Percentiles rank a stretch among this genome's conserved stretches.
phyloP scores from a whole-genome alignment of 2,113 vertebrate genomes.

The Pollachius pollachius region DNA sequence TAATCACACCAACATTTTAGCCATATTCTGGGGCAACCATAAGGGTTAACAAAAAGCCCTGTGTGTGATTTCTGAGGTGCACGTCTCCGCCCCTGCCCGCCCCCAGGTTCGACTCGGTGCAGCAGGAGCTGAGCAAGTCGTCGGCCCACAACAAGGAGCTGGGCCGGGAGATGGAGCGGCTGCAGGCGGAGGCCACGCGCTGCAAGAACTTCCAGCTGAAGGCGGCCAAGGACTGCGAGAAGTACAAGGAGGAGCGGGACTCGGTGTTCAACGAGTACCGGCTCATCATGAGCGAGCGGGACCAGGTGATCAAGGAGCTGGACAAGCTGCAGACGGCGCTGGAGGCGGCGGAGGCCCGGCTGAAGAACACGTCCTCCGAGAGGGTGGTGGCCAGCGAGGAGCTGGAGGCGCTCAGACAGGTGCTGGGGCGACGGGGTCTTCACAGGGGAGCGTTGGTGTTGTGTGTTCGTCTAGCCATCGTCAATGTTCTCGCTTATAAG shows the following conservation, averaged over 20 bases:
- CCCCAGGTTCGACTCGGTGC: constrained; percentile 87
- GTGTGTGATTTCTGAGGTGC: no score
- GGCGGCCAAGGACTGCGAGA: constrained; percentile 89
- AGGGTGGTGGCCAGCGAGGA: constrained; percentile 93
- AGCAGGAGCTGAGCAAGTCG: constrained; percentile 90
- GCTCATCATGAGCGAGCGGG: constrained; percentile 97
- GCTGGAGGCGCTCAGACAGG: constrained; percentile 94
- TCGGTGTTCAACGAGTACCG: constrained; percentile 97
- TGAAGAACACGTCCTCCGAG: constrained; percentile 94
- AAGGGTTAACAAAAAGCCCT: no score
- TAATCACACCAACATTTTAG: no score
- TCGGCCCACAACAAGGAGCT: constrained; percentile 94
- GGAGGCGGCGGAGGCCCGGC: constrained; percentile 89
- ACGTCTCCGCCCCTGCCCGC: neutral
- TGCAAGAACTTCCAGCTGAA: constrained; percentile 93
- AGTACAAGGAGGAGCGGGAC: constrained; percentile 96
- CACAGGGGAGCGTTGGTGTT: neutral
- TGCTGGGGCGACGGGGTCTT: constrained; percentile 30
- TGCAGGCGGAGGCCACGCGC: constrained; percentile 91
- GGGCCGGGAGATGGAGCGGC: constrained; percentile 94
- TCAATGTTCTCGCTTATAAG: no score
- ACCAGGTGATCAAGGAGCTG: constrained; percentile 98
- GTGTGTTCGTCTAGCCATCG: no score
- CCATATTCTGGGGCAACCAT: no score
- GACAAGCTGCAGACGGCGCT: constrained; percentile 96